Percentiles rank a stretch among this genome's conserved stretches.
phyloP scores from a whole-genome alignment of 2,113 vertebrate species.

The Malaclemys terrapin region DNA sequence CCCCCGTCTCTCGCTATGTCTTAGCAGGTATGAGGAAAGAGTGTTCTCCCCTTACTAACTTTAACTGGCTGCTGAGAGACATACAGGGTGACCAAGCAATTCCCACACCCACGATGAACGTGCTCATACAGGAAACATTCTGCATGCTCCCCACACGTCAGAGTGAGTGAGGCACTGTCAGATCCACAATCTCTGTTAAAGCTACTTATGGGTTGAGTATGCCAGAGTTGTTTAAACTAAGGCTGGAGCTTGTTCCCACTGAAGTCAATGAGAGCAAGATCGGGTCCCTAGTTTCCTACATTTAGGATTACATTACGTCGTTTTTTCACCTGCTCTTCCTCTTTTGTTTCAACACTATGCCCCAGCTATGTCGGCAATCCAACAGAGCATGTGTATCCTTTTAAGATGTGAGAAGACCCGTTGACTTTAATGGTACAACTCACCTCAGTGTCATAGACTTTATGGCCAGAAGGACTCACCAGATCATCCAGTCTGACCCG shows the following conservation, averaged over 20 bases:
- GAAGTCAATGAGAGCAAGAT: not conserved
- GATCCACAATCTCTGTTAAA: not conserved
- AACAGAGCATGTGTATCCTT: not conserved
- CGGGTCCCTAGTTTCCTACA: not conserved
- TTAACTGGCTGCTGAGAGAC: not conserved
- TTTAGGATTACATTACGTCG: not conserved
- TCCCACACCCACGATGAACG: not conserved
- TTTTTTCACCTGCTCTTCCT: not conserved
- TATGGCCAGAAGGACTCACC: not conserved
- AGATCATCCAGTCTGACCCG: not conserved
- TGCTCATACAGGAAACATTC: not conserved
- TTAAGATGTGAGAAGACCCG: too few species aligned
- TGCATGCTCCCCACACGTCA: not conserved
- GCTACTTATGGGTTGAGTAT: not conserved
- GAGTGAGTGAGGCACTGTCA: too few species aligned
- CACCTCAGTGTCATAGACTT: too few species aligned
- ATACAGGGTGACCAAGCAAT: not conserved
- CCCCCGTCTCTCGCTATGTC: not conserved
- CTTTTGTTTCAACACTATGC: not conserved
- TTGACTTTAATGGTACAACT: not conserved
- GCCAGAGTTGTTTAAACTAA: not conserved
- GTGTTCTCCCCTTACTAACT: not conserved
- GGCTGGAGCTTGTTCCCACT: not conserved
- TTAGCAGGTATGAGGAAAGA: not conserved
- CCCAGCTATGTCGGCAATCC: not conserved